Percentiles rank a stretch among this genome's conserved stretches.
phyloP scores from a whole-genome alignment of 1,140 invertebrate genomes.

The Theocolax elegans region DNA sequence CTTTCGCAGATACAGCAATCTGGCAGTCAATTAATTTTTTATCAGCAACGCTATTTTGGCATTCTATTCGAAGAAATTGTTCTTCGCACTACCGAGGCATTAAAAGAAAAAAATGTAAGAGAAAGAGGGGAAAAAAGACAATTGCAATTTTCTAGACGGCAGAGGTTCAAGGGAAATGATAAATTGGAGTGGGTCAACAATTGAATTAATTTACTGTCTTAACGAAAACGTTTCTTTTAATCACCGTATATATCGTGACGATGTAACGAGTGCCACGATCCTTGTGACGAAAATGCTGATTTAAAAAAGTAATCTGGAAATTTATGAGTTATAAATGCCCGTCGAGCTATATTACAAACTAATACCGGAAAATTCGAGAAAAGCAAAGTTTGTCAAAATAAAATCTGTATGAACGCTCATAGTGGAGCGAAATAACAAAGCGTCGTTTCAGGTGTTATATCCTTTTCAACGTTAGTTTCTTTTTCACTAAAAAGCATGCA shows the following conservation, averaged over 20 bases:
- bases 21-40: conserved; percentile 28
- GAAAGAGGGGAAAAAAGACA: background rate
- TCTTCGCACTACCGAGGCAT: conserved; percentile 11
- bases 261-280: too few relatives aligned
- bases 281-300: too few relatives aligned
- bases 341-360: background rate
- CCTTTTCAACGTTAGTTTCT: conserved; percentile 35
- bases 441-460: conserved; percentile 31
- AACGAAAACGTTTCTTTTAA: too few relatives aligned
- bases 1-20: conserved; percentile 6
- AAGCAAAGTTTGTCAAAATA: conserved; percentile 32
- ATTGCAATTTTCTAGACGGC: too few relatives aligned
- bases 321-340: too few relatives aligned
- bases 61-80: conserved; percentile 28
- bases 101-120: background rate
- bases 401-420: conserved; percentile 32
- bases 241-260: too few relatives aligned
- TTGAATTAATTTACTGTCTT: too few relatives aligned
- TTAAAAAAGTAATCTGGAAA: too few relatives aligned
- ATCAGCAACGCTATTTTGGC: conserved; percentile 4
- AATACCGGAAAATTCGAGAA: background rate
- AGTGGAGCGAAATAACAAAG: conserved; percentile 40
- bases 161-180: too few relatives aligned
- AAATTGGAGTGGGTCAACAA: too few relatives aligned
- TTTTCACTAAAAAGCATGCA: conserved; percentile 15